Evolutionary conservation across 2,113 vertebrate species (phyloP).

Genomic region (Tragelaphus strepsiceros): DNA sequence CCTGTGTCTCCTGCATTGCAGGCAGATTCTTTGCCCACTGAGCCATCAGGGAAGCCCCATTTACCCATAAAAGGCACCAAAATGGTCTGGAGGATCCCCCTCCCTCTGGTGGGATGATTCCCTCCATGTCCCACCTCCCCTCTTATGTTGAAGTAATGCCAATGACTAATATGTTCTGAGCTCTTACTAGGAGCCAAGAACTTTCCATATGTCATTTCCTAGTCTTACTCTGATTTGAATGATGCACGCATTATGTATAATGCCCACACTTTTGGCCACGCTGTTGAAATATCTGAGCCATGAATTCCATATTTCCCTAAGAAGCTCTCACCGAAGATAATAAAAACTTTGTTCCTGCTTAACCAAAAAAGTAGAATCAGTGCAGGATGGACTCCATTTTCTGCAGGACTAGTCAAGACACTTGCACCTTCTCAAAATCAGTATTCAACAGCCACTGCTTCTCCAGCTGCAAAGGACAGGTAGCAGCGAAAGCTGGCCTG

Average conservation of each 20-base stretch:
- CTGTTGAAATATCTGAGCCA: neutral
- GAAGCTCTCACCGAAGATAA: neutral
- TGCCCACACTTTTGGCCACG: neutral
- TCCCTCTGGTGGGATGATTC: too few species aligned
- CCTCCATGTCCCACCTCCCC: rapidly evolving
- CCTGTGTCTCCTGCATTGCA: neutral
- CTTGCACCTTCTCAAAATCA: neutral
- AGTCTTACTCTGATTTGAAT: neutral
- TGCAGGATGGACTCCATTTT: neutral
- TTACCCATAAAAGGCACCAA: neutral
- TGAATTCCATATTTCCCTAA: neutral
- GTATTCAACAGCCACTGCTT: neutral
- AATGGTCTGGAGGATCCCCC: neutral
- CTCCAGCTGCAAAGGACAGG: neutral
- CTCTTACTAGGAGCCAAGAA: neutral
- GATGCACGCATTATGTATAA: neutral
- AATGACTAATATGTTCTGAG: neutral
- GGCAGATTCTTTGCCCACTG: neutral
- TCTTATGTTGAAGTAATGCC: neutral
- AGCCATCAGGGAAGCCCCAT: neutral
- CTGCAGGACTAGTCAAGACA: neutral
- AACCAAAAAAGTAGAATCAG: neutral
- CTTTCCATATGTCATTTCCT: neutral
- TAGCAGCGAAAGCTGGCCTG: rapidly evolving
- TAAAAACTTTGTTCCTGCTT: neutral